Percentiles rank a stretch among this genome's conserved stretches.
Evolutionary conservation across 37 sponge, comb jelly and placozoan species (phyloP).

Genomic region (Ianthella basta): DNA sequence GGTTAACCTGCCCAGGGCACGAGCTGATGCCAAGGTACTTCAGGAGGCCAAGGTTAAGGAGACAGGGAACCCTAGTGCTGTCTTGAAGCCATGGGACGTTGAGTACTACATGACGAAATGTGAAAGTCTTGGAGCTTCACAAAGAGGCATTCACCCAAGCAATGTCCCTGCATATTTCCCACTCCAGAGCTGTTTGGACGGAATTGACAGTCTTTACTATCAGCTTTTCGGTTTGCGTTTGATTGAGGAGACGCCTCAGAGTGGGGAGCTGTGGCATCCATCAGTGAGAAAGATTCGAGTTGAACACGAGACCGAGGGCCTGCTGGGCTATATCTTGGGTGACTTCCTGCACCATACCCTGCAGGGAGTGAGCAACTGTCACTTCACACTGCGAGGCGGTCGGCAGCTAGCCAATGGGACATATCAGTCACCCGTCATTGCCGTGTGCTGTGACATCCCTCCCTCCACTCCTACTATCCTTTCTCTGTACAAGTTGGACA

Average conservation of each 20-base stretch:
- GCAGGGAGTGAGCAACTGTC: conserved; percentile 73
- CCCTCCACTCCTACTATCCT: conserved; percentile 33
- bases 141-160: conserved; percentile 8
- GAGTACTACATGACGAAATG: conserved; percentile 28
- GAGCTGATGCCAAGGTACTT: conserved; percentile 56
- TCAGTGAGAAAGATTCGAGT: conserved; percentile 73
- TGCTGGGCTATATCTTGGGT: conserved; percentile 71
- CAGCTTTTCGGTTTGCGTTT: conserved; percentile 65
- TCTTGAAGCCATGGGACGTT: conserved; percentile 69
- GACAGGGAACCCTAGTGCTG: not conserved
- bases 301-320: conserved; percentile 49
- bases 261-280: conserved; percentile 63
- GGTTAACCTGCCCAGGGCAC: conserved; percentile 60
- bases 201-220: conserved; percentile 57
- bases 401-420: conserved; percentile 18
- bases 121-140: not conserved
- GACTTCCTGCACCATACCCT: conserved; percentile 63
- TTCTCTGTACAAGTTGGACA: conserved; percentile 69
- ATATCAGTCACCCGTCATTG: conserved; percentile 86
- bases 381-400: conserved; percentile 85
- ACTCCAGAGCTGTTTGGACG: conserved; percentile 67
- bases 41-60: not conserved
- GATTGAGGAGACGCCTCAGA: conserved; percentile 16
- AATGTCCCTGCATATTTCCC: conserved; percentile 45
- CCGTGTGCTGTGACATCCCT: conserved; percentile 66